Conservation (phyloP, 2,888 invertebrate genomes). For the Meiosimyza platycephala region DNA sequence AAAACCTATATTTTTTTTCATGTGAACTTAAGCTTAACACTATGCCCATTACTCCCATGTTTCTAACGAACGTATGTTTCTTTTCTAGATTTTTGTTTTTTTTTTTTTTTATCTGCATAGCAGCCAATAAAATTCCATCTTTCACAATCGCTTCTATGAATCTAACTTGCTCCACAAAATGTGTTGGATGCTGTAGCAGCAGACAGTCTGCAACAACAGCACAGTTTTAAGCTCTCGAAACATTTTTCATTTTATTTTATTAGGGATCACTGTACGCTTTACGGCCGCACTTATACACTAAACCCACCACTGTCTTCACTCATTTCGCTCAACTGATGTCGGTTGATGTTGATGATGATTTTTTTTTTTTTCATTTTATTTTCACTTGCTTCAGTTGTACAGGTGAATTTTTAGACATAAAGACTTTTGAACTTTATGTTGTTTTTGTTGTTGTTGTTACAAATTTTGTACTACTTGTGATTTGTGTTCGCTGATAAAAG, state of each 20-base stretch:
- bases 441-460: conserved; percentile 30
- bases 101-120: neutral
- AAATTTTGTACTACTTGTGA: conserved; percentile 43
- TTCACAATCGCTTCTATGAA: conserved; percentile 34
- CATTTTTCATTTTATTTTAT: conserved; percentile 32
- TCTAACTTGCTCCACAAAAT: conserved; percentile 36
- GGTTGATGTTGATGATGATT: neutral
- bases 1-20: no score
- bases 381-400: conserved; percentile 1
- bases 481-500: conserved; percentile 54
- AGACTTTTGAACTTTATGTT: conserved; percentile 42
- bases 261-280: conserved; percentile 36
- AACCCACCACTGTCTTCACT: neutral
- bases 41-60: no score
- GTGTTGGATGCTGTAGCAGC: neutral
- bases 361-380: neutral
- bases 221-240: conserved; percentile 5
- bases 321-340: neutral
- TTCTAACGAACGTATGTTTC: no score
- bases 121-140: conserved; percentile 19
- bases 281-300: conserved; percentile 4
- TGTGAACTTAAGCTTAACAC: no score
- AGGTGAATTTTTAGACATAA: conserved; percentile 5
- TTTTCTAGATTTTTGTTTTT: no score
- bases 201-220: neutral